Conservation (phyloP, 1,140 invertebrate genomes). For the Temnothorax curvispinosus region DNA sequence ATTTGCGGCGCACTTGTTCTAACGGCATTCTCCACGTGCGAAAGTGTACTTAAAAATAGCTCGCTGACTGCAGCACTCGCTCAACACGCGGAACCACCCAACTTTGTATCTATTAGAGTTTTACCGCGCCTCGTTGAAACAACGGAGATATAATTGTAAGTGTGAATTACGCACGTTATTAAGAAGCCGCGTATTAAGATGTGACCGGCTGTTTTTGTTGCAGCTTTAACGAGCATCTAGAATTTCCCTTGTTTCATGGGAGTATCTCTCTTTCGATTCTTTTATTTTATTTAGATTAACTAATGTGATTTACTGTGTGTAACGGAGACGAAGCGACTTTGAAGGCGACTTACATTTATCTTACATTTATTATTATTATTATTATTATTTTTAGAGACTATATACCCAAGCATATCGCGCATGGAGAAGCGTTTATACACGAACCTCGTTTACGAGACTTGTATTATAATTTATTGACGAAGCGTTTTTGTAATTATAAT, state of each 20-base stretch:
- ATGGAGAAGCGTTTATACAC: conserved; percentile 43
- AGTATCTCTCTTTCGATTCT: neutral
- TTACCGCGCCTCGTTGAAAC: conserved; percentile 5
- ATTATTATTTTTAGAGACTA: conserved; percentile 63
- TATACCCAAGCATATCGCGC: conserved; percentile 60
- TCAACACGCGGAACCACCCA: conserved; percentile 12
- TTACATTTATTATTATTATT: conserved; percentile 51
- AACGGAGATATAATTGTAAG: conserved; percentile 27
- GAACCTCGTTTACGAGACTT: conserved; percentile 60
- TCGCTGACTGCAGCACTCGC: conserved; percentile 15
- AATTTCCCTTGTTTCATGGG: neutral
- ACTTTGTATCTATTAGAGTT: conserved; percentile 24
- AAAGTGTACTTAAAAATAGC: conserved; percentile 59
- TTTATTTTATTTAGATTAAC: conserved; percentile 19
- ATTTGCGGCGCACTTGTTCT: conserved; percentile 26
- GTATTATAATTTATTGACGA: conserved; percentile 74
- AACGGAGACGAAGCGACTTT: conserved; percentile 5
- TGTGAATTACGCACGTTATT: neutral
- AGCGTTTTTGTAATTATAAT: conserved; percentile 70
- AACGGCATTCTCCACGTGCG: conserved; percentile 33
- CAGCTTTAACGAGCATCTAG: conserved; percentile 48
- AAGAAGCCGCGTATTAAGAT: neutral
- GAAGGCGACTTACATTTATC: conserved; percentile 18
- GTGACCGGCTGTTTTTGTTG: conserved; percentile 50
- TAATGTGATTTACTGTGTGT: neutral